Base-by-base conservation (phyloP, 2,888 invertebrate genomes). In the Chesias legatella region DNA sequence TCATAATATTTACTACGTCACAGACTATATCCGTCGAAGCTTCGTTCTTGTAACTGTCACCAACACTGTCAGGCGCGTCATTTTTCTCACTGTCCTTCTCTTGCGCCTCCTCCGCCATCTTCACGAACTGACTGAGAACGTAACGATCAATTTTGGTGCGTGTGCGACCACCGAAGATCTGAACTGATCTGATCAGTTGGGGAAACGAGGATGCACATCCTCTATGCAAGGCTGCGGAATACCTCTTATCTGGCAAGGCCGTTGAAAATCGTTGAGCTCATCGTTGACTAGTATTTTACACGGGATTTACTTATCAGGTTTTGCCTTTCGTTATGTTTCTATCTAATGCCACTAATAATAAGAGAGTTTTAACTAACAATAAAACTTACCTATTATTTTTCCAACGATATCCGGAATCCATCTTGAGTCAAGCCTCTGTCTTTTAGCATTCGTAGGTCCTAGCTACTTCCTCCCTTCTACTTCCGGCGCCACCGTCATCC, bases 151-250 rank as follows among this genome's bases (percentile, higher is more conserved):
- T 58, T 58, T 63, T 62, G 57, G 44, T 45, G 61, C 54, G 56
- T 54, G 37, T 32, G 26, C 32, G 24, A 27, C 11, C 38, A 31
- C 34, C 13, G 5, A 17, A 30, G 30, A 27, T 31, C 30, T n/a
- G 26, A 48, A 77, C 79, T 79, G 70, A 55, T 51, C 35, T 31
- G 44, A 49, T 53, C 45, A 31, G 31, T 35, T 39, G 42, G 40
- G 24, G 33, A 51, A 51, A 49, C 64, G 70, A 74, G 60, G 58
- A 56, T 53, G 49, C 57, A 60, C 59, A 80, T 84, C 82, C 85
- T 73, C 58, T 62, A 1, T 0, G 23, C 45, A 33, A 45, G 45
- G 45, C 30, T 26, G 9, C 17, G 10, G 33, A 33, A 26, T 26
- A 23, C 30, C 31, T 30, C n/a, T 21, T 41, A 6, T 9, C 10